These are phyloP conservation scores for Martes martes DNA, from an alignment of 2,113 vertebrate genomes.

Conservation along the genomic window DNA sequence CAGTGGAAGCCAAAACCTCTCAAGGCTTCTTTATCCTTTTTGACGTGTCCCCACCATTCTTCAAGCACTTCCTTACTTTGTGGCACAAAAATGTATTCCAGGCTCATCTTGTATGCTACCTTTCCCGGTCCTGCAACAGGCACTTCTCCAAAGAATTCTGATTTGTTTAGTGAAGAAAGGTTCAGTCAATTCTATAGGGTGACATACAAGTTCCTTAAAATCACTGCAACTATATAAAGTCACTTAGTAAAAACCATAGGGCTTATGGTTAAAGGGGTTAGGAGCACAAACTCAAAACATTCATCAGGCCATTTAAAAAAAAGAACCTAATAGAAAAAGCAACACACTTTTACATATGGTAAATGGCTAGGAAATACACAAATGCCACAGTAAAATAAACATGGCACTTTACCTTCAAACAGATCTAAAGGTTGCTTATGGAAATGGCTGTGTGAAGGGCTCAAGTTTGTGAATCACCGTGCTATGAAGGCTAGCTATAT, in stretches of 20 bases:
- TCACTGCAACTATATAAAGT: neutral
- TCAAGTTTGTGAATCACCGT: neutral
- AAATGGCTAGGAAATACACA: neutral
- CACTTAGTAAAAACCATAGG: neutral
- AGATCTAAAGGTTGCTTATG: neutral
- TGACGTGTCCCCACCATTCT: neutral
- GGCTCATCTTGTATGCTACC: neutral
- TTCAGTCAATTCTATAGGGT: neutral
- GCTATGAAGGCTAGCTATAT: neutral
- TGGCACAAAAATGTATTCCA: neutral
- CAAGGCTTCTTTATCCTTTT: neutral
- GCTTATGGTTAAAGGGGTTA: neutral
- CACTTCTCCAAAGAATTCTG: neutral
- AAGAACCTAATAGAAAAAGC: neutral
- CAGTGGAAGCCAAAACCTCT: neutral
- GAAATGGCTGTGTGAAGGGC: neutral
- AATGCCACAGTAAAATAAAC: neutral
- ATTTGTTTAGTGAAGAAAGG: neutral
- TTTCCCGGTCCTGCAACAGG: neutral
- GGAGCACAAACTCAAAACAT: neutral
- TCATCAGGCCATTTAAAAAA: neutral
- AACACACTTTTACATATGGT: neutral
- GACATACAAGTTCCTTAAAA: neutral
- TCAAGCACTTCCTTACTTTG: neutral
- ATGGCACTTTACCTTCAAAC: neutral